A percentile compares a stretch with the other conserved stretches of the same genome.
Conservation (phyloP, 2,888 invertebrate genomes). For the Harpagoxenus sublaevis region DNA sequence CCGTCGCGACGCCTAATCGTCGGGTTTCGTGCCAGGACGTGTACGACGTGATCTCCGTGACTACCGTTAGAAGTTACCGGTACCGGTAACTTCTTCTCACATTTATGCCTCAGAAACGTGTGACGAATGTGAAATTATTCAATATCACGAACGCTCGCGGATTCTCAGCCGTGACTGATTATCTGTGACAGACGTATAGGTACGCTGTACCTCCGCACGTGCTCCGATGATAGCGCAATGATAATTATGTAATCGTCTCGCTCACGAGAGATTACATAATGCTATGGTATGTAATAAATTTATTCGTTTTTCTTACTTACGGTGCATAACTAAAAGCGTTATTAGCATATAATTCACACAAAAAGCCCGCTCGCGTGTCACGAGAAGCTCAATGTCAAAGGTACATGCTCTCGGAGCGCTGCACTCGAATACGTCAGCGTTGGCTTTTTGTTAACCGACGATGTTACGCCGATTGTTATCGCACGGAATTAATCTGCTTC, state of each 20-base stretch:
- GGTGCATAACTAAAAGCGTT: background rate
- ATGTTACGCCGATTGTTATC: constrained; percentile 62
- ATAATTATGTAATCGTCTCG: constrained; percentile 27
- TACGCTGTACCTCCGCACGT: background rate
- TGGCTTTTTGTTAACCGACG: background rate
- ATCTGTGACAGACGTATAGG: background rate
- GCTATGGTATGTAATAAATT: constrained; percentile 21
- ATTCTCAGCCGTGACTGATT: constrained; percentile 19
- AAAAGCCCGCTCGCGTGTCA: background rate
- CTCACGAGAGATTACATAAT: background rate
- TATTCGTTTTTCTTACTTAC: constrained; percentile 2
- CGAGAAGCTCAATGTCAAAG: background rate
- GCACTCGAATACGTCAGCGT: background rate
- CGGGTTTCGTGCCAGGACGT: constrained; percentile 61
- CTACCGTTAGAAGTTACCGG: background rate
- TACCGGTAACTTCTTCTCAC: constrained; percentile 24
- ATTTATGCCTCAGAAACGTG: constrained; percentile 14
- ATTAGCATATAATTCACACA: constrained; percentile 7
- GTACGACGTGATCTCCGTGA: constrained; percentile 46
- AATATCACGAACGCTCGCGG: constrained; percentile 17
- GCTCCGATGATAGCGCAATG: background rate
- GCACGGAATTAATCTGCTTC: constrained; percentile 66
- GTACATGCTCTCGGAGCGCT: background rate
- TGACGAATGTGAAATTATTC: constrained; percentile 33
- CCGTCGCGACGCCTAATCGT: constrained; percentile 70